Evolutionary conservation across 2,797 vertebrate genomes (phyloP).

Genomic region (Glossophaga mutica): DNA sequence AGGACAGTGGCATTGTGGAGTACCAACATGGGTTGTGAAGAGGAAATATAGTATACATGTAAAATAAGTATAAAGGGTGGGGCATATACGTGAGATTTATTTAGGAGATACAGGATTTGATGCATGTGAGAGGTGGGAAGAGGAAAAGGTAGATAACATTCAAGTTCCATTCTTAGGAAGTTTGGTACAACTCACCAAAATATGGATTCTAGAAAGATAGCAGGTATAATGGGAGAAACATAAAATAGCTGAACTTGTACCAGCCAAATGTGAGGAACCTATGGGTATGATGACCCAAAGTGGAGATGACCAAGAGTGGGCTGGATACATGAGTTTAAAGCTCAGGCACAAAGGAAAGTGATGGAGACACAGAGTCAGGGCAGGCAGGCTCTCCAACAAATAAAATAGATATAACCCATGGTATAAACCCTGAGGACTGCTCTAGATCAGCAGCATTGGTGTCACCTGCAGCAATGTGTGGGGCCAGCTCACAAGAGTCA

Average conservation of each 20-base stretch:
- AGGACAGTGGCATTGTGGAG: background rate
- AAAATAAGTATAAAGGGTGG: background rate
- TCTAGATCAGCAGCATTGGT: background rate
- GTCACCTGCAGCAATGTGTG: background rate
- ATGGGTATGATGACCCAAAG: background rate
- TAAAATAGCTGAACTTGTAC: background rate
- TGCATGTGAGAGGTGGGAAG: background rate
- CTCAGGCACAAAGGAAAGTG: background rate
- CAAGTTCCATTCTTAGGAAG: background rate
- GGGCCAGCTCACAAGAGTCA: background rate
- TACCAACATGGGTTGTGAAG: background rate
- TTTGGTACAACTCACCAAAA: background rate
- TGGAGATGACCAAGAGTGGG: background rate
- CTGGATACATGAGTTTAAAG: background rate
- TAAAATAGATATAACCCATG: background rate
- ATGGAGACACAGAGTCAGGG: background rate
- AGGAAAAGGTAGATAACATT: background rate
- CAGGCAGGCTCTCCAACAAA: background rate
- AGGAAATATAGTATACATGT: background rate
- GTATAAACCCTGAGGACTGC: background rate
- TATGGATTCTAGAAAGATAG: background rate
- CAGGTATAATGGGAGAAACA: background rate
- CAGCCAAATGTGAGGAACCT: background rate
- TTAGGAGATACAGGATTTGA: background rate
- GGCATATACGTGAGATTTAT: background rate